Evolutionary conservation across 2,797 vertebrate genomes (phyloP).

Genomic region (Geotrypetes seraphini): DNA sequence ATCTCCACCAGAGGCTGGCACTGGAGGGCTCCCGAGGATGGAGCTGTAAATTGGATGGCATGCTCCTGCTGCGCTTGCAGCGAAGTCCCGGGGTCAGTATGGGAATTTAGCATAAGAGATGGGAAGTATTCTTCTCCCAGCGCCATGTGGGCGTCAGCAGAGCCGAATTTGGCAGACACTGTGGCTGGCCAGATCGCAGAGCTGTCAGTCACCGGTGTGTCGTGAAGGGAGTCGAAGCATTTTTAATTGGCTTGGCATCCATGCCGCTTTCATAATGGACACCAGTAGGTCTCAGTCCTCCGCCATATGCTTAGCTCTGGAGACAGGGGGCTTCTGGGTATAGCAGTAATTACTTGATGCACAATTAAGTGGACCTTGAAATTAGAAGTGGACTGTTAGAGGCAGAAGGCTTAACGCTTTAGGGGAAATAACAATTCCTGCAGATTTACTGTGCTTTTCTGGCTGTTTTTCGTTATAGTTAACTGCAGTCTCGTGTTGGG

Average conservation of each 20-base stretch:
- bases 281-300: constrained; percentile 75
- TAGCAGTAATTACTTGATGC: constrained; percentile 88
- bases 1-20: constrained; percentile 77
- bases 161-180: constrained; percentile 53
- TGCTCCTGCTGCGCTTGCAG: constrained; percentile 74
- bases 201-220: constrained; percentile 70
- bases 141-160: constrained; percentile 57
- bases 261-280: constrained; percentile 71
- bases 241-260: constrained; percentile 67
- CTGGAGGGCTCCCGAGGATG: constrained; percentile 69
- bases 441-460: background rate
- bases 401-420: constrained; percentile 49
- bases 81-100: constrained; percentile 57
- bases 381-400: constrained; percentile 82
- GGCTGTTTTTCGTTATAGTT: too few species aligned
- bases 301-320: constrained; percentile 84
- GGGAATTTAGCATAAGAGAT: constrained; percentile 62
- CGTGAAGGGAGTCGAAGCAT: constrained; percentile 36
- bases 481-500: too few species aligned
- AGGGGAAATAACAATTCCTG: constrained; percentile 36
- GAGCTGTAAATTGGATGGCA: constrained; percentile 91
- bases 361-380: constrained; percentile 97
- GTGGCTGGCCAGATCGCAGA: constrained; percentile 47
- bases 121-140: constrained; percentile 60
- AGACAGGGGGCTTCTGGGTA: constrained; percentile 85